Evolutionary conservation across 2,113 vertebrate species (phyloP).

Genomic region (Centropus unirufus): DNA sequence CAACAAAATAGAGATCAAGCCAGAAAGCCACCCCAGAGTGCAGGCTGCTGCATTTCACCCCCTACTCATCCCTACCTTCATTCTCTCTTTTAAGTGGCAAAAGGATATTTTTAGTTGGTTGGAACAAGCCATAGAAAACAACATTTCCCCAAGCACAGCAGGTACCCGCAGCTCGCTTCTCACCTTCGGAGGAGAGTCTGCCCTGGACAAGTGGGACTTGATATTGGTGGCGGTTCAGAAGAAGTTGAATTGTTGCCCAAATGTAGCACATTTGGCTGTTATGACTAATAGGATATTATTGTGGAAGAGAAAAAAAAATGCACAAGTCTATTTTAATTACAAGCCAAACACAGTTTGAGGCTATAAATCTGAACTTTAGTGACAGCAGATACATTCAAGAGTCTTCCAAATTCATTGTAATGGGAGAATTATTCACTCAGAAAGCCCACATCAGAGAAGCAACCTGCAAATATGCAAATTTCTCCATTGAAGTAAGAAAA

Average conservation of each 20-base stretch:
- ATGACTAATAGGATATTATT: slow-evolving; percentile 6
- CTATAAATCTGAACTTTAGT: slow-evolving; percentile 58
- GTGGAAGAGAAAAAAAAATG: slow-evolving; percentile 4
- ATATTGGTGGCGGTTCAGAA: neutral
- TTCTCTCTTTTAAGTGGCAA: neutral
- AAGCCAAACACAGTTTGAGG: slow-evolving; percentile 19
- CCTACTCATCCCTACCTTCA: neutral
- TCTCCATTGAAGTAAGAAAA: neutral
- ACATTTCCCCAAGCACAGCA: neutral
- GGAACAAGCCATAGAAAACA: neutral
- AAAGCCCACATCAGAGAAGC: neutral
- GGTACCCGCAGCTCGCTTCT: neutral
- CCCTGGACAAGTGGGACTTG: neutral
- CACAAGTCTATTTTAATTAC: slow-evolving; percentile 34
- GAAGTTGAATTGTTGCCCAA: neutral
- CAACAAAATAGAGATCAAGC: neutral
- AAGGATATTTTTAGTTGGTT: neutral
- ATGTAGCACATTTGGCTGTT: neutral
- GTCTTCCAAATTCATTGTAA: neutral
- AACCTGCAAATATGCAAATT: neutral
- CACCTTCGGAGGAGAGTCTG: neutral
- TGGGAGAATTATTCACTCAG: neutral
- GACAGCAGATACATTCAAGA: neutral
- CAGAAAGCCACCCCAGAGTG: rapidly evolving
- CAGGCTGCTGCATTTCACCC: neutral